Conservation (phyloP, 2,888 invertebrate species). For the Enchytraeus crypticus region DNA sequence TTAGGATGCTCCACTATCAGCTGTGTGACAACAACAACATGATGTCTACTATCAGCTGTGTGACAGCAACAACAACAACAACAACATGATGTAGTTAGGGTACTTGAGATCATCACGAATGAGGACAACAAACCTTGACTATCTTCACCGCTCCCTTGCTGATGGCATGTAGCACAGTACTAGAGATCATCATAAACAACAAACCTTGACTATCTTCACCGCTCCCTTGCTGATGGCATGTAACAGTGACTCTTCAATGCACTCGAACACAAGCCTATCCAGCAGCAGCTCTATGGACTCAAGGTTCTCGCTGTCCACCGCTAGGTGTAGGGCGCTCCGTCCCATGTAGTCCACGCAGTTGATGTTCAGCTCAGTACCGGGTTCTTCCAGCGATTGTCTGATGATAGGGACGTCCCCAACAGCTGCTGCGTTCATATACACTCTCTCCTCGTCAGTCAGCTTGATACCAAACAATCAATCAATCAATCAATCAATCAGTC, state of each 20-base stretch:
- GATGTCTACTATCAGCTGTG: too few relatives aligned
- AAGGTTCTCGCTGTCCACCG: constrained; percentile 58
- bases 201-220: constrained; percentile 55
- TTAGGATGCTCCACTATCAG: constrained; percentile 53
- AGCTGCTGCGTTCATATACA: constrained; percentile 46
- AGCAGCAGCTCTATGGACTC: constrained; percentile 61
- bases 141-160: constrained; percentile 57
- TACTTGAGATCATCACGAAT: too few relatives aligned
- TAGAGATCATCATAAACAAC: constrained; percentile 57
- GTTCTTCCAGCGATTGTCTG: constrained; percentile 43
- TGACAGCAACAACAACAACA: too few relatives aligned
- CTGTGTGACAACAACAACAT: too few relatives aligned
- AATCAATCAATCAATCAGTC: too few relatives aligned
- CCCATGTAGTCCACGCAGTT: constrained; percentile 55
- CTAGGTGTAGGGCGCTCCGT: constrained; percentile 61
- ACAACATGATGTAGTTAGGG: constrained; percentile 47
- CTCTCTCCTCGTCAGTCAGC: constrained; percentile 48
- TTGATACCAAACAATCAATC: too few relatives aligned
- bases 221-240: constrained; percentile 61
- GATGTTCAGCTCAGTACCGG: constrained; percentile 38
- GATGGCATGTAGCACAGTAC: constrained; percentile 62
- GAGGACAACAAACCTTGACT: constrained; percentile 53
- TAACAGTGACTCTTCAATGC: constrained; percentile 60
- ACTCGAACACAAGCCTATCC: constrained; percentile 55
- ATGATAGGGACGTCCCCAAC: constrained; percentile 46